Conservation (phyloP, 2,113 vertebrate genomes). For the Paramormyrops kingsleyae region DNA sequence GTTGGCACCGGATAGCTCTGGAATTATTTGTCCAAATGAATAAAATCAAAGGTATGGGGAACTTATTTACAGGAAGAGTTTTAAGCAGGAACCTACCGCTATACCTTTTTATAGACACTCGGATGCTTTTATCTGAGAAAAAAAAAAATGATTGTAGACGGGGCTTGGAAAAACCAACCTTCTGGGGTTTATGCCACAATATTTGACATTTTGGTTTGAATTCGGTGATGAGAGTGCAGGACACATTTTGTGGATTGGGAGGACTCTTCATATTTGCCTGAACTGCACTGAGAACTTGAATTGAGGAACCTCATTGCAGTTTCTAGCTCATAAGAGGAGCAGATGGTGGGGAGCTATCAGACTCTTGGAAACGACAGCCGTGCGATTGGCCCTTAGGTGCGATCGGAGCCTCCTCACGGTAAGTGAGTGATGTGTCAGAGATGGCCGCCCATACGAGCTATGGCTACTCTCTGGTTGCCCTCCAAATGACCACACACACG, state of each 20-base stretch:
- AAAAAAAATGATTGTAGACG: background rate
- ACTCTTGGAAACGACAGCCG: slow-evolving; percentile 67
- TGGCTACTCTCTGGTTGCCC: slow-evolving; percentile 36
- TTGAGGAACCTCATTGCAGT: slow-evolving; percentile 52
- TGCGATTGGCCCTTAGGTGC: slow-evolving; percentile 70
- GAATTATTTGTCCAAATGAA: slow-evolving; percentile 58
- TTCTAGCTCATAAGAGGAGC: slow-evolving; percentile 64
- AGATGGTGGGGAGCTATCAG: slow-evolving; percentile 68
- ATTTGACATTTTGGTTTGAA: background rate
- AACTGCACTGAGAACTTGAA: slow-evolving; percentile 32
- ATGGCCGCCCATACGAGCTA: slow-evolving; percentile 58
- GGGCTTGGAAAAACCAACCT: background rate
- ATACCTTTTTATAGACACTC: slow-evolving; percentile 25
- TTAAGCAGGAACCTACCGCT: slow-evolving; percentile 46
- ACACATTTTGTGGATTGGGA: background rate
- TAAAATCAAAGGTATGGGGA: slow-evolving; percentile 59
- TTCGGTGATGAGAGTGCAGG: background rate
- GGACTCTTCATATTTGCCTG: background rate
- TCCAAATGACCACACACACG: slow-evolving; percentile 35
- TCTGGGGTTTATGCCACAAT: background rate
- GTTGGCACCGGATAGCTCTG: slow-evolving; percentile 50
- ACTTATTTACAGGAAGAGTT: slow-evolving; percentile 62
- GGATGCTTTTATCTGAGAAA: slow-evolving; percentile 31
- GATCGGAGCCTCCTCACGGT: slow-evolving; percentile 59
- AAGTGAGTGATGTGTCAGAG: slow-evolving; percentile 61